Evolutionary conservation across 2,888 invertebrate species (phyloP), one percentile per base, ranked within the genome.

Genomic region (Cataglyphis albicans): DNA sequence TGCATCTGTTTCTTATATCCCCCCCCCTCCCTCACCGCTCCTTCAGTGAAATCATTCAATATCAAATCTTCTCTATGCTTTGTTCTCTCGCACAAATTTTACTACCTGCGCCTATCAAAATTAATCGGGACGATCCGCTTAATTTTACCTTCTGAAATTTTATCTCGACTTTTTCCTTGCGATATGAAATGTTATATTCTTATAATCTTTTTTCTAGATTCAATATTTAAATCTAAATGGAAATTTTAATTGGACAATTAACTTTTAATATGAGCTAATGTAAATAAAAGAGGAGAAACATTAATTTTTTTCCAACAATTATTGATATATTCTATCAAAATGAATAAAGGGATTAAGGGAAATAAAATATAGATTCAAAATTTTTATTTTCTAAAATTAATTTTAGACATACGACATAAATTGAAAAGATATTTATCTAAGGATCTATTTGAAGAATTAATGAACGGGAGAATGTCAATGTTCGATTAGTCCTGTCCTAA

Each of bases 21-120:
- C 63, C n/a, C 68, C 84, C 83, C 75, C 81, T 1, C 84, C 75
- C 81, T n/a, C 55, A 57, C 59, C 68, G 84, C 84, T 74, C 81
- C 68, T 76, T 52, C 83, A 44, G 44, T 25, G 32, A 80, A 35
- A 48, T 18, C 1, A 35, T n/a, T 10, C 41, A 65, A 75, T 32
- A 29, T 52, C 15, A 21, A 21, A 65, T 32, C 9, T 63, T 38
- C 21, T 29, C 21, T 44, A n/a, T 70, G 59, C 59, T 52, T 63
- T 10, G 21, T 18, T 78, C 57, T 76, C n/a, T 70, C 41, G 21
- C 61, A 61, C 44, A 21, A 59, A 72, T 1, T 29, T n/a, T 67
- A 55, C n/a, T 25, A 25, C 10, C 52, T n/a, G 41, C 21, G 25
- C n/a, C 21, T 44, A 35, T 72, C 35, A 44, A 72, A 72, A 18